phyloP scores from a whole-genome alignment of 2,797 vertebrate genomes.

The Chelon labrosus region DNA sequence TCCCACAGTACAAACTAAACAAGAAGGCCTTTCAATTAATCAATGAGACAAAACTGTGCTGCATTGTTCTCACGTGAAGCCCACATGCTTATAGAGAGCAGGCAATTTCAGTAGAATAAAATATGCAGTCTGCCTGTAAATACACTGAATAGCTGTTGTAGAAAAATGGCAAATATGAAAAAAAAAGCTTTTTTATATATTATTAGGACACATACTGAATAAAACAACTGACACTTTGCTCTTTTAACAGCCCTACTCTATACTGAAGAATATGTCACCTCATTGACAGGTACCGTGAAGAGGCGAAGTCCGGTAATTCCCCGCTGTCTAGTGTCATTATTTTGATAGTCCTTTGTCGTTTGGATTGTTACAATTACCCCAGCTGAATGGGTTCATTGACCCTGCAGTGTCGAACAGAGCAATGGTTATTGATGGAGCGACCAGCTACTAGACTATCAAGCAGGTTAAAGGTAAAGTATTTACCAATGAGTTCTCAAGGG shows the following conservation, averaged over 20 bases:
- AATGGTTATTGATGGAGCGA: constrained; percentile 40
- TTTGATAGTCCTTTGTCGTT: constrained; percentile 43
- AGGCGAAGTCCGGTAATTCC: constrained; percentile 28
- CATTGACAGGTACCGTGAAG: constrained; percentile 20
- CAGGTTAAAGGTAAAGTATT: constrained; percentile 50
- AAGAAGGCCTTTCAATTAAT: background rate
- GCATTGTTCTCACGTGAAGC: background rate
- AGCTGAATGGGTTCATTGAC: constrained; percentile 36
- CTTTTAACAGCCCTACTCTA: no score
- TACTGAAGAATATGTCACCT: background rate
- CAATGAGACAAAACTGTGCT: background rate
- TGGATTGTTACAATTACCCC: constrained; percentile 39
- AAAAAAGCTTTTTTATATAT: no score
- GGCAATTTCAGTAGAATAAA: background rate
- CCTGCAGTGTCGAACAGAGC: constrained; percentile 20
- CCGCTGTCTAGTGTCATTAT: constrained; percentile 34
- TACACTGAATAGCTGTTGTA: background rate
- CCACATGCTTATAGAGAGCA: background rate
- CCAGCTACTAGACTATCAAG: constrained; percentile 15
- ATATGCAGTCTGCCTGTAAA: background rate
- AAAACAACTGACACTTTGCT: no score
- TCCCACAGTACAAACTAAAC: background rate
- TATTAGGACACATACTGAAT: no score
- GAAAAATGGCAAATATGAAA: background rate
- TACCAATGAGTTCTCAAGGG: background rate